phyloP scores from a whole-genome alignment of 2,797 vertebrate species.

The Staurois parvus region DNA sequence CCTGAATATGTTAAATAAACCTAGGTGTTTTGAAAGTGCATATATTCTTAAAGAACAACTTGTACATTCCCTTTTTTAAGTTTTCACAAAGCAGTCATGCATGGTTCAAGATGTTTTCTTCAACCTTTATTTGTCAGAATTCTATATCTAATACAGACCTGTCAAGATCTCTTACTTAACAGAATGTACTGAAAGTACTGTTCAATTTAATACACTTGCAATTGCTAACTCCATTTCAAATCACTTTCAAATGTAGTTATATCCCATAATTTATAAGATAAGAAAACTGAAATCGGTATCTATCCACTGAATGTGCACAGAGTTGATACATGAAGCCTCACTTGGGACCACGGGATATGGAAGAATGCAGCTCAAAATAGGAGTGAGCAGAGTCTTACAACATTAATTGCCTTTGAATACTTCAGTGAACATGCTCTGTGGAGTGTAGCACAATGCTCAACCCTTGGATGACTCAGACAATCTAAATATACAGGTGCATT shows the following conservation, averaged over 20 bases:
- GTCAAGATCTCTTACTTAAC: not conserved
- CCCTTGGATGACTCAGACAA: constrained; percentile 1
- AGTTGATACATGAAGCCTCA: not conserved
- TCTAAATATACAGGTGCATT: not conserved
- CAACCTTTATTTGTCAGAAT: not conserved
- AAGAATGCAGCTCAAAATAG: too few relatives aligned
- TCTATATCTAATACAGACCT: not conserved
- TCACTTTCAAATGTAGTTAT: too few relatives aligned
- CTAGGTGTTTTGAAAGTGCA: not conserved
- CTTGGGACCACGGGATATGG: not conserved
- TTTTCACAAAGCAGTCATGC: constrained; percentile 4
- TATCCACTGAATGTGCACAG: not conserved
- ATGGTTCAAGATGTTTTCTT: not conserved
- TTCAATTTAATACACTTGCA: not conserved
- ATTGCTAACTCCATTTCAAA: too few relatives aligned
- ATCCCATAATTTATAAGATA: too few relatives aligned
- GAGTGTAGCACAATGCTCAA: constrained; percentile 23
- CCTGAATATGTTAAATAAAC: too few relatives aligned
- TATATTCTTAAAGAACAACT: not conserved
- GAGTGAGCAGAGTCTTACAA: not conserved
- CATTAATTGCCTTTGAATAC: constrained; percentile 15
- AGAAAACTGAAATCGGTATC: too few relatives aligned
- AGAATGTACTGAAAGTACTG: not conserved
- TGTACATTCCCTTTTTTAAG: not conserved
- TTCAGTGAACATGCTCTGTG: constrained; percentile 23